Percentiles rank a stretch among this genome's conserved stretches.
These are phyloP conservation scores for Prostheceraeus crozeri DNA, from an alignment of 2,888 invertebrate genomes.

Conservation along the genomic window DNA sequence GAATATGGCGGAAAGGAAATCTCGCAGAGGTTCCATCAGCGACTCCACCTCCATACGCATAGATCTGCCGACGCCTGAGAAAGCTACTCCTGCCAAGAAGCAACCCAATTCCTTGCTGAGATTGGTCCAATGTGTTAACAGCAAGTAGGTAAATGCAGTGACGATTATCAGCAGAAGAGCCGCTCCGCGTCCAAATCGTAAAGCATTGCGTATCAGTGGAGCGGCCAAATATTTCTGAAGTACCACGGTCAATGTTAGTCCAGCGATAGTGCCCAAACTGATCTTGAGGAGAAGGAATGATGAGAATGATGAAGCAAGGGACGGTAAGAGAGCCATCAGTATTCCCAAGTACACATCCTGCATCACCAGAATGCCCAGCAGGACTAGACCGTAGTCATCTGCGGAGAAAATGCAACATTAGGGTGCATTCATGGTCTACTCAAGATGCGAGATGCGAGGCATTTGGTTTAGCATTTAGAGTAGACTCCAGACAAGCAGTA, in stretches of 20 bases:
- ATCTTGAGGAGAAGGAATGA: neutral
- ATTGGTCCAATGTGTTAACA: constrained; percentile 42
- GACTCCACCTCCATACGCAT: constrained; percentile 41
- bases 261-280: neutral
- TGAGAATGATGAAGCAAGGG: constrained; percentile 38
- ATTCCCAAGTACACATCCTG: constrained; percentile 44
- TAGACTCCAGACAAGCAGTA: too few species aligned
- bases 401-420: too few species aligned
- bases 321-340: constrained; percentile 43
- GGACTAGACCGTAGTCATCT: constrained; percentile 42
- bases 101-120: constrained; percentile 46
- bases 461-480: neutral
- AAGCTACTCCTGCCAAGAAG: constrained; percentile 44
- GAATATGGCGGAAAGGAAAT: constrained; percentile 43
- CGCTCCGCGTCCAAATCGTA: neutral
- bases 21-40: constrained; percentile 42
- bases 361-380: constrained; percentile 44
- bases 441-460: neutral
- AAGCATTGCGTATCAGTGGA: neutral
- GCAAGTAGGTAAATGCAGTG: neutral
- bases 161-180: neutral
- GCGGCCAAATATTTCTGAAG: neutral
- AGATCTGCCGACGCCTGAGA: constrained; percentile 41
- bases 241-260: neutral
- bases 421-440: neutral